Percentiles rank a stretch among this genome's conserved stretches.
phyloP scores from a whole-genome alignment of 1,140 invertebrate species.

The Oncopeltus fasciatus region DNA sequence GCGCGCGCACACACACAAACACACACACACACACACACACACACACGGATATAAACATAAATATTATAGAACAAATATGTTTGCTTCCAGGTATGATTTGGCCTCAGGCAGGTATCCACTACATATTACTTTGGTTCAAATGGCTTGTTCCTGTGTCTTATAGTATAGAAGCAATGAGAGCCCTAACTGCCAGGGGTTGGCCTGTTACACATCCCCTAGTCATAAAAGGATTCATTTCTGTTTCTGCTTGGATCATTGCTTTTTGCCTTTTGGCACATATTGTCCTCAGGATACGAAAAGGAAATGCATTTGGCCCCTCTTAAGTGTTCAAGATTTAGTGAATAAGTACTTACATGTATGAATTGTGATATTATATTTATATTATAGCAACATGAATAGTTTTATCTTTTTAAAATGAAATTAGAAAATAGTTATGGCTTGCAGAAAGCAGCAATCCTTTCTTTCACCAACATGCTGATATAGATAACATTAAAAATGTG shows the following conservation, averaged over 20 bases:
- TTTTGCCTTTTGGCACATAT: conserved; percentile 11
- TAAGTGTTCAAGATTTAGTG: too few species aligned
- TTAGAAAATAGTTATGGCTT: too few species aligned
- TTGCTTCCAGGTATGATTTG: conserved; percentile 21
- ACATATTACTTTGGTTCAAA: conserved; percentile 13
- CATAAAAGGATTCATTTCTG: conserved; percentile 9
- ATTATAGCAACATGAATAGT: too few species aligned
- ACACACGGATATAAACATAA: not conserved
- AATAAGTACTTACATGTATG: too few species aligned
- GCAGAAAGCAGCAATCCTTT: too few species aligned
- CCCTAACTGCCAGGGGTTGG: conserved; percentile 22
- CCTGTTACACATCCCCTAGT: conserved; percentile 7
- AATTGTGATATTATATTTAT: too few species aligned
- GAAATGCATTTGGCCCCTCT: not conserved
- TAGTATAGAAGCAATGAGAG: conserved; percentile 19
- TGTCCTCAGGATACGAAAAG: conserved; percentile 15
- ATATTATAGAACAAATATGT: not conserved
- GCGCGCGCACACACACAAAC: too few species aligned
- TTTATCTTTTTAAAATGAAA: too few species aligned
- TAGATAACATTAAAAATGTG: too few species aligned
- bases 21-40: too few species aligned
- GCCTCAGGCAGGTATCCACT: conserved; percentile 22
- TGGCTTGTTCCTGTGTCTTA: conserved; percentile 20
- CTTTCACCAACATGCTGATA: too few species aligned
- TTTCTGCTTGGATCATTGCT: conserved; percentile 8